A percentile compares a stretch with the other conserved stretches of the same genome.
These are phyloP conservation scores for Nomada ferruginata DNA, from an alignment of 2,888 invertebrate species.

Conservation along the genomic window DNA sequence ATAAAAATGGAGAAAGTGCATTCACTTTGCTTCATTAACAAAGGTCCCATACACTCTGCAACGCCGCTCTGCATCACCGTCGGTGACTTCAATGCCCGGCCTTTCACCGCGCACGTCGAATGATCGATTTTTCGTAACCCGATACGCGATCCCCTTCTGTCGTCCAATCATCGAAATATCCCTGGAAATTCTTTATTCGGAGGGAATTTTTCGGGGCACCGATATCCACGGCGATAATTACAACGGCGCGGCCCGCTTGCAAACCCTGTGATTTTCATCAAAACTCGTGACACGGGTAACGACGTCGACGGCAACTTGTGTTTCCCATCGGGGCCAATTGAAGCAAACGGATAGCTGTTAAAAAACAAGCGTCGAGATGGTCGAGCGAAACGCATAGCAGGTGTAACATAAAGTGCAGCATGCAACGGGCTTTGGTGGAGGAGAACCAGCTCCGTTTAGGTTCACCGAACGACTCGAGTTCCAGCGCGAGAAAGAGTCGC, in stretches of 20 bases:
- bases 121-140: neutral
- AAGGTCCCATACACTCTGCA: no score
- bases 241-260: neutral
- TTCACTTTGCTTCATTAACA: no score
- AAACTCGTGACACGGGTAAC: neutral
- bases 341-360: conserved; percentile 19
- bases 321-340: neutral
- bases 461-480: conserved; percentile 57
- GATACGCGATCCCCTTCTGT: neutral
- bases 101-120: neutral
- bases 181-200: neutral
- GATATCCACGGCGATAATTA: neutral
- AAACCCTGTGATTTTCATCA: neutral
- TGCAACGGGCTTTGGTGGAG: conserved; percentile 35
- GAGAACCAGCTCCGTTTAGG: conserved; percentile 44
- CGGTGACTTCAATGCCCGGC: conserved; percentile 26
- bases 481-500: conserved; percentile 55
- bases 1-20: neutral
- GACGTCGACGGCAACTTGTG: neutral
- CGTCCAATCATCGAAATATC: neutral
- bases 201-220: neutral
- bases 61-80: no score
- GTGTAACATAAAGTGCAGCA: conserved; percentile 34
- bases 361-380: neutral
- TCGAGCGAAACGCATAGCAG: conserved; percentile 19